These are phyloP conservation scores for Epinotia ramella DNA, from an alignment of 2,888 invertebrate species.

Conservation along the genomic window DNA sequence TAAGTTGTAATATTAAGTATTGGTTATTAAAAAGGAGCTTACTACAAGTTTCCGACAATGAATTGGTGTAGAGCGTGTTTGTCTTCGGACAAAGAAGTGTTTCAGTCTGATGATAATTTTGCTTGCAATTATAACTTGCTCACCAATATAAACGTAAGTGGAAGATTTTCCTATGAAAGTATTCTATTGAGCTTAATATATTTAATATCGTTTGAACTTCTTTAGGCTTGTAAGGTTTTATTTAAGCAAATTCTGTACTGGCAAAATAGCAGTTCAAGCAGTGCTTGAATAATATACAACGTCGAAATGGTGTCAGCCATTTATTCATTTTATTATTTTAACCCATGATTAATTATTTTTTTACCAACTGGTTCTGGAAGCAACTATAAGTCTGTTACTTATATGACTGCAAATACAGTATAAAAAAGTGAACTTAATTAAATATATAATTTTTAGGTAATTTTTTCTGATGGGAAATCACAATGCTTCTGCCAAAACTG, in stretches of 20 bases:
- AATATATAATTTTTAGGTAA: constrained; percentile 54
- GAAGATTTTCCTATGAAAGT: background rate
- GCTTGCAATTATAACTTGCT: constrained; percentile 64
- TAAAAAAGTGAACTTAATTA: background rate
- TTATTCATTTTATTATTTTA: background rate
- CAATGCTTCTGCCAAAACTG: constrained; percentile 64
- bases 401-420: background rate
- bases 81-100: constrained; percentile 54
- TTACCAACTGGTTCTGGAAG: background rate
- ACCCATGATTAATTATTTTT: background rate
- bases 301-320: background rate
- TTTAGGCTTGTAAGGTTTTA: background rate
- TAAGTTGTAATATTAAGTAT: background rate
- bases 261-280: background rate
- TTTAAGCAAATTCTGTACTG: background rate
- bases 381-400: background rate
- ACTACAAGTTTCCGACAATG: constrained; percentile 51
- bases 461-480: constrained; percentile 59
- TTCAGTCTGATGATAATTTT: constrained; percentile 58
- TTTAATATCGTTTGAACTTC: background rate
- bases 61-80: constrained; percentile 70
- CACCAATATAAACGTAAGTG: constrained; percentile 68
- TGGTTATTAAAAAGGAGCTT: background rate
- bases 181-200: background rate
- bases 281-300: background rate